Evolutionary conservation across 2,888 invertebrate genomes (phyloP), one percentile per base, ranked within the genome.

Genomic region (Neoaliturus tenellus): DNA sequence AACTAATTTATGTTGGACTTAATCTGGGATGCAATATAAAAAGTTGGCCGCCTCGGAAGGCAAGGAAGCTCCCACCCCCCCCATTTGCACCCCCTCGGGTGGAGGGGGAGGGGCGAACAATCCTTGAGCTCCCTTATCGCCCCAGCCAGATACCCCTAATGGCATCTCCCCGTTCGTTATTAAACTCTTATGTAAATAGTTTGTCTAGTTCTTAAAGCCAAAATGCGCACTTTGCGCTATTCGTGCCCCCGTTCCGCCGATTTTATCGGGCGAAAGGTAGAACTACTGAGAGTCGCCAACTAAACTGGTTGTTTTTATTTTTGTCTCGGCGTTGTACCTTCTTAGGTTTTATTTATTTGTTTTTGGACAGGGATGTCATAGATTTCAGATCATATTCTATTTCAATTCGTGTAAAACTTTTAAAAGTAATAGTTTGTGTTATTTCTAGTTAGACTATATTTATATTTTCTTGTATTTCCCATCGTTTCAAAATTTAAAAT

Each of bases 171-270:
- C 35, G 69, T 41, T 41, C 71, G 73, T 51, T 82, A 82, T 73
- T 82, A 82, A 82, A 73, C 73, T 55, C 82, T 82, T 82, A 82
- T 82, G 82, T 73, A 82, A 82, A 82, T 82, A 58, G 73, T 82
- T 82, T 73, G 71, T 82, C 73, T 82, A 82, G 55, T 82, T 82
- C 73, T 73, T 82, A 82, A 71, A 73, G 39, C 39, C 55, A 73
- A 73, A 82, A 82, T 55, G 73, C 41, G 73, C 82, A 82, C 33
- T 82, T 82, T 35, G 35, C 73, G 58, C 82, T 73, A 82, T 82
- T 82, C 35, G 39, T 55, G 82, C 35, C 31, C 33, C 55, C 55
- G 55, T 78, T 78, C 17, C 35, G 78, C 33, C 51, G 75, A 75
- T 44, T 75, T 75, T 75, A 75, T 75, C 75, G 39, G 44, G 39